These are phyloP conservation scores for Clusia tigrina DNA, from an alignment of 2,888 invertebrate species.

Conservation along the genomic window DNA sequence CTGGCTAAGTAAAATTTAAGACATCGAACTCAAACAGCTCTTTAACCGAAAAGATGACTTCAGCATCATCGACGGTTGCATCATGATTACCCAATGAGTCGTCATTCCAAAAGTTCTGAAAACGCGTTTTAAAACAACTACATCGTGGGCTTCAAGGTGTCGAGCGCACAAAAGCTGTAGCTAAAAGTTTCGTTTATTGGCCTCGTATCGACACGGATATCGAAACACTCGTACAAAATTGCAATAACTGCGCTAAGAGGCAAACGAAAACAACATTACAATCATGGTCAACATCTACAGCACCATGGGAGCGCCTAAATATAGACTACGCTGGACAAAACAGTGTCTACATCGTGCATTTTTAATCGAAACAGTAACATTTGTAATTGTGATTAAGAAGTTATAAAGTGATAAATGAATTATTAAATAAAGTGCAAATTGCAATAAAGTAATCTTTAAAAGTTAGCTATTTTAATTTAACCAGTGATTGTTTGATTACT, in stretches of 20 bases:
- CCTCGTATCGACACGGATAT: constrained; percentile 46
- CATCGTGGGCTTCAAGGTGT: constrained; percentile 44
- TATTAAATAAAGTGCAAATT: too few species aligned
- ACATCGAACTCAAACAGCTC: constrained; percentile 22
- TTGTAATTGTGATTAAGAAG: too few species aligned
- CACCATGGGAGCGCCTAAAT: constrained; percentile 59
- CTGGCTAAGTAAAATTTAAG: constrained; percentile 20
- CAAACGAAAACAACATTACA: constrained; percentile 40
- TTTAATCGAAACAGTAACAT: too few species aligned
- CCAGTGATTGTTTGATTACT: too few species aligned
- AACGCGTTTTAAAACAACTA: constrained; percentile 37
- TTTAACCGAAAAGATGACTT: constrained; percentile 32
- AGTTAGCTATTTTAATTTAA: too few species aligned
- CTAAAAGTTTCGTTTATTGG: constrained; percentile 46
- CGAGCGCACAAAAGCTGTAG: constrained; percentile 29
- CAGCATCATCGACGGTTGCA: constrained; percentile 28
- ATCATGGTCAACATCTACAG: constrained; percentile 41
- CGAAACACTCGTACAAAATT: constrained; percentile 38
- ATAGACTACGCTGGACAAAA: constrained; percentile 64
- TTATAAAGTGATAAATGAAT: too few species aligned
- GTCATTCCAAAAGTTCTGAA: constrained; percentile 30
- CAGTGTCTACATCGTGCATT: too few species aligned
- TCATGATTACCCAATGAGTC: constrained; percentile 31
- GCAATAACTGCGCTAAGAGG: constrained; percentile 44
- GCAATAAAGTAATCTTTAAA: too few species aligned